Evolutionary conservation across 2,888 invertebrate genomes (phyloP).

Genomic region (Eulithis prunata): DNA sequence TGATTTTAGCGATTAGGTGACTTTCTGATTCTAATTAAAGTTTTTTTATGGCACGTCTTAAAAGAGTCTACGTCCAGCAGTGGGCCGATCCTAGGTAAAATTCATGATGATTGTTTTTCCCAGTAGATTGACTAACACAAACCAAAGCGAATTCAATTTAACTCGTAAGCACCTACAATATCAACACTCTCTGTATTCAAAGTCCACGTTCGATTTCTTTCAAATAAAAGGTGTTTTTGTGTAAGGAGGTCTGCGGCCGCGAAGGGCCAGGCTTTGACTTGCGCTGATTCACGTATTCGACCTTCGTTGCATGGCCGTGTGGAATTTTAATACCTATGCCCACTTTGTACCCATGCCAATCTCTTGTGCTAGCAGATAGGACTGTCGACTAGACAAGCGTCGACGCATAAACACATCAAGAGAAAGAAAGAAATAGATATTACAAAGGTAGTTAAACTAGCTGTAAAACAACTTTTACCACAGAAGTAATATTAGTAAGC

Average conservation of each 20-base stretch:
- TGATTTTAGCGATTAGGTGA: too few relatives aligned
- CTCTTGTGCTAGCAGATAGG: conserved; percentile 15
- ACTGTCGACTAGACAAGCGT: background rate
- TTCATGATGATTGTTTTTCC: too few relatives aligned
- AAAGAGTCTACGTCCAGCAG: too few relatives aligned
- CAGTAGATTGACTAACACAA: background rate
- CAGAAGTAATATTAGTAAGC: too few relatives aligned
- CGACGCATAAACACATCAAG: too few relatives aligned
- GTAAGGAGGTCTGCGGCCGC: conserved; percentile 34
- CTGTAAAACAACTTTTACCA: too few relatives aligned
- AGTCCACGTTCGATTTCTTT: conserved; percentile 22
- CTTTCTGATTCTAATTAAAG: too few relatives aligned
- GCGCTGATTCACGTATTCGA: conserved; percentile 47
- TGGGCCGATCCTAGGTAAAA: too few relatives aligned
- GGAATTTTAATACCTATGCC: conserved; percentile 46
- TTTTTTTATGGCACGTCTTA: too few relatives aligned
- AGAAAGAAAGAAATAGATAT: background rate
- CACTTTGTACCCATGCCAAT: conserved; percentile 36
- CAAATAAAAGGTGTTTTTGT: conserved; percentile 32
- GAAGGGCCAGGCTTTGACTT: conserved; percentile 41
- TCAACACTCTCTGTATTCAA: conserved; percentile 35
- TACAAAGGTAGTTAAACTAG: background rate
- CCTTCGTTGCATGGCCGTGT: conserved; percentile 45
- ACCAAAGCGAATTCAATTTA: background rate
- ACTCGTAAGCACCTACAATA: conserved; percentile 6